Evolutionary conservation across 2,113 vertebrate species (phyloP).

Genomic region (Heterochromis multidens): DNA sequence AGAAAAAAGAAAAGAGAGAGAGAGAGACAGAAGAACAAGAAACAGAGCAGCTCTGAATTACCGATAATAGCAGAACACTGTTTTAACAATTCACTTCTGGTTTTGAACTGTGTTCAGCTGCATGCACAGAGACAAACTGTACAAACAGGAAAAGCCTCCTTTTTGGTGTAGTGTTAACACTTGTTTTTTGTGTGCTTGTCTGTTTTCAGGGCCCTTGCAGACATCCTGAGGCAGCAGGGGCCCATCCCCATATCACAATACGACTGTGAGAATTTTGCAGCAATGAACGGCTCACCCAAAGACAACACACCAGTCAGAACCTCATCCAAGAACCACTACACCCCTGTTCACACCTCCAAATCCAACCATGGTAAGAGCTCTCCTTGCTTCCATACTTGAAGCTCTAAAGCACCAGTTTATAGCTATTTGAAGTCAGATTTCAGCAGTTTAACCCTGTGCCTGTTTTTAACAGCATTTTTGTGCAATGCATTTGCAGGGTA

Average conservation of each 20-base stretch:
- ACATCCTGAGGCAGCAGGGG: slow-evolving; percentile 98
- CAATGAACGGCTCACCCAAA: slow-evolving; percentile 95
- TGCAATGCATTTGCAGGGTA: neutral
- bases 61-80: slow-evolving; percentile 20
- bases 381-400: neutral
- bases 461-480: neutral
- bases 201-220: slow-evolving; percentile 89
- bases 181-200: neutral
- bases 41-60: slow-evolving; percentile 12
- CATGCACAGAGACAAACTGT: neutral
- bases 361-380: slow-evolving; percentile 85
- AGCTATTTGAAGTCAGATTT: neutral
- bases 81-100: slow-evolving; percentile 17
- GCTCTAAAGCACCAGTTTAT: neutral
- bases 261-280: slow-evolving; percentile 96
- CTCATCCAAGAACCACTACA: slow-evolving; percentile 97
- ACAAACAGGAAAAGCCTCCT: neutral
- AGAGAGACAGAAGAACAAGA: neutral
- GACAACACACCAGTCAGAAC: slow-evolving; percentile 93
- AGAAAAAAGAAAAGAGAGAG: neutral
- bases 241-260: slow-evolving; percentile 98
- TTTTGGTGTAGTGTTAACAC: neutral
- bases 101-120: neutral
- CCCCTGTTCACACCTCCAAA: slow-evolving; percentile 90
- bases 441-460: neutral